Base-by-base conservation (phyloP, 2,888 invertebrate species). In the Prostheceraeus crozeri region DNA sequence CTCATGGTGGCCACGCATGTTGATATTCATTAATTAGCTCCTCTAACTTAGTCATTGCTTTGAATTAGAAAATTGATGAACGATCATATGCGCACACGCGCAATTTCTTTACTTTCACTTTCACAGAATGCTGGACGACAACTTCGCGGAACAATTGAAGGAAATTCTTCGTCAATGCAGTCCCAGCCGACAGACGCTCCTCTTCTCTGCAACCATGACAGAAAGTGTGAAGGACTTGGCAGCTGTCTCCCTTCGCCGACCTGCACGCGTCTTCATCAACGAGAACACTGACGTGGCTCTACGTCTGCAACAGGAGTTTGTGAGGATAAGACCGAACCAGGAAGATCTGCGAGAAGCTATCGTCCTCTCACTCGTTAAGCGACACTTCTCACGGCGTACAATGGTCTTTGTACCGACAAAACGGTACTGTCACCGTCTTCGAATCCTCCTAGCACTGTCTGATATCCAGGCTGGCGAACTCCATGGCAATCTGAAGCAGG, bases 131-230 rank as follows among this genome's bases (percentile, higher is more conserved):
- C 77, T 98, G 65, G 96, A 99, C 76, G 94, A 96, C 73, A 89
- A 90, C 76, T 99, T 98, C 79, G 89, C 90, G 0, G 93, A 94
- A 67, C 98, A 98, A 77, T 91, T 99, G 90, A 94, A 91, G 72
- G 93, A 96, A 78, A 89, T 98, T 68, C 87, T 98, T 53, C 84
- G 84, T 16, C 85, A 90, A 68, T 96, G 96, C 76, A 83, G 90
- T 0, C 82, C 84, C 60, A 88, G 85, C 14, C 81, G 94, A 8
- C 96, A 98, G 78, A 96, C 93, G 0, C 87, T 98, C 83, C 78
- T 98, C 60, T 96, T 96, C 80, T 96, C 96, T 0, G 98, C 98
- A 31, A 98, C 98, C 11, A 96, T 98, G 94, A 91, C 91, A n/a
- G 94, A 94, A 57, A 84, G 88, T 76, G 78, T 81, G 0, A 85